These are phyloP conservation scores for Tamandua tetradactyla DNA, from an alignment of 2,797 vertebrate species.

Conservation along the genomic window DNA sequence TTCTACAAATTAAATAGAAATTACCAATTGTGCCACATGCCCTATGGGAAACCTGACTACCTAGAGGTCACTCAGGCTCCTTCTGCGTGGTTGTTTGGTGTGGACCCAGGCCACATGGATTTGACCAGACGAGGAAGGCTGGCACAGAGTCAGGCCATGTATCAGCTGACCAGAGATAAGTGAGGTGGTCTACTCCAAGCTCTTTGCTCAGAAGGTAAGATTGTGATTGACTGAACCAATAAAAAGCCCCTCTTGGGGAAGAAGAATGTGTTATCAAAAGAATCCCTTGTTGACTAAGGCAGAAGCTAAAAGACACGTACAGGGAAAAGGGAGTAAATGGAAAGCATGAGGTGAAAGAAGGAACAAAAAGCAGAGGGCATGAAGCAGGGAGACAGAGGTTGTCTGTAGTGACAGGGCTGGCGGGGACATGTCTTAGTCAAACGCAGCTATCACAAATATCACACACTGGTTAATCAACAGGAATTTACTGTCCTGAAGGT, in stretches of 20 bases:
- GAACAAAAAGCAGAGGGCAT: not conserved
- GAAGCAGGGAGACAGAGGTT: not conserved
- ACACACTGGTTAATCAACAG: no score
- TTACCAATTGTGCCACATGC: not conserved
- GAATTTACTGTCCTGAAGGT: no score
- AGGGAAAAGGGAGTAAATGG: not conserved
- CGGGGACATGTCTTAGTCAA: no score
- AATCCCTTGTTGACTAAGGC: fast-evolving
- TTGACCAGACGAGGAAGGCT: not conserved
- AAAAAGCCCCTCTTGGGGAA: not conserved
- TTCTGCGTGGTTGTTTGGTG: not conserved
- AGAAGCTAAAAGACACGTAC: not conserved
- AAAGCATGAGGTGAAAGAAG: fast-evolving
- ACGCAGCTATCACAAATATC: no score
- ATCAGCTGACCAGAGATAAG: not conserved
- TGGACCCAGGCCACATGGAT: not conserved
- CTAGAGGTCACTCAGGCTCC: not conserved
- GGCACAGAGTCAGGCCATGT: not conserved
- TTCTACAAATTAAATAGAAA: not conserved
- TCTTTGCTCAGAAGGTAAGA: not conserved
- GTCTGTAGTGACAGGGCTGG: no score
- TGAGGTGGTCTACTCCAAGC: not conserved
- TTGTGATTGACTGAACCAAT: not conserved
- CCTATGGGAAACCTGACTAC: not conserved
- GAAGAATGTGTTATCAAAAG: not conserved